These are phyloP conservation scores for Acrobeloides nanus DNA, from an alignment of 2,888 invertebrate genomes.

Conservation along the genomic window DNA sequence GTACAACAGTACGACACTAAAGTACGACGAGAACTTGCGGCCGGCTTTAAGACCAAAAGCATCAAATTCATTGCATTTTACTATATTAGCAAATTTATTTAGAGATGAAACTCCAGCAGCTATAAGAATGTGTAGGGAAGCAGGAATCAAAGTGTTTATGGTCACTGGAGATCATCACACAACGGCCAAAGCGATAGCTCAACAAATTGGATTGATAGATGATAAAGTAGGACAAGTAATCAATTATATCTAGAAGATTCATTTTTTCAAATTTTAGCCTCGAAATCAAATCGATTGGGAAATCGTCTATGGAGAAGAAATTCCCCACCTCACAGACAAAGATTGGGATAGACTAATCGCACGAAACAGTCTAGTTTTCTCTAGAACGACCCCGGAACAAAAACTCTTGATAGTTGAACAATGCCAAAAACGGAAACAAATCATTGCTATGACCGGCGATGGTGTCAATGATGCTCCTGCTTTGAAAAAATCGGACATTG, in stretches of 20 bases:
- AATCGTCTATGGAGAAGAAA: constrained; percentile 17
- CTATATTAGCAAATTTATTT: constrained; percentile 1
- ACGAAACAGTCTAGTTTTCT: constrained; percentile 12
- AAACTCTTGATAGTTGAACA: constrained; percentile 25
- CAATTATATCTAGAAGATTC: no score
- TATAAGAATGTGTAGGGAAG: constrained; percentile 14
- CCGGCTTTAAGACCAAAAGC: no score
- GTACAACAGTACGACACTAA: no score
- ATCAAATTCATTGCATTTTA: no score
- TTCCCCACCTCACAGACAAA: constrained; percentile 10
- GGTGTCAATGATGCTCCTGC: constrained; percentile 25
- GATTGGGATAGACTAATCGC: constrained; percentile 20
- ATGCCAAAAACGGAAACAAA: constrained; percentile 20
- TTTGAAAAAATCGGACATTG: constrained; percentile 19
- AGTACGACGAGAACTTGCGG: no score
- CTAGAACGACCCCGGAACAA: constrained; percentile 23
- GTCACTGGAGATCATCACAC: constrained; percentile 42
- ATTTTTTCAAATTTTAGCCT: no score
- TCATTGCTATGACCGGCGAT: constrained; percentile 26
- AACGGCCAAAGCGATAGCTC: constrained; percentile 41
- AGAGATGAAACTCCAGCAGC: constrained; percentile 6
- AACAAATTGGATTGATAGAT: constrained; percentile 38
- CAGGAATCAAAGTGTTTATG: no score
- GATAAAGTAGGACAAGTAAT: constrained; percentile 19
- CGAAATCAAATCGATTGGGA: constrained; percentile 9